Evolutionary conservation across 2,113 vertebrate genomes (phyloP).

Genomic region (Gallinago jamesoni): DNA sequence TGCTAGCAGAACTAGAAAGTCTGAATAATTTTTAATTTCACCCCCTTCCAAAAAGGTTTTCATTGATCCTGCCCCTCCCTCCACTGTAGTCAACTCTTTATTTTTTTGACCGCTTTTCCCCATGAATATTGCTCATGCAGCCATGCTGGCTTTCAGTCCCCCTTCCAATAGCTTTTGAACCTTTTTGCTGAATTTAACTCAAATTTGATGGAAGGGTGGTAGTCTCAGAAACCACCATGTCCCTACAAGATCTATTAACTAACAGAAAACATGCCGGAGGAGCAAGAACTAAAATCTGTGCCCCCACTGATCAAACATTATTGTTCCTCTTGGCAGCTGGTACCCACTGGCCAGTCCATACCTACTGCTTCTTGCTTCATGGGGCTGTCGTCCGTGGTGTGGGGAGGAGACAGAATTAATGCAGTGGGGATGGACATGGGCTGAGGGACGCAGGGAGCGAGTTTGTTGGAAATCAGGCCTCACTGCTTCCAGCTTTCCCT

Average conservation of each 20-base stretch:
- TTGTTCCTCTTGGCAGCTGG: slow-evolving; percentile 20
- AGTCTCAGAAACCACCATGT: background rate
- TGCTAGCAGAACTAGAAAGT: background rate
- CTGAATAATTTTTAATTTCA: background rate
- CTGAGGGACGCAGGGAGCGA: background rate
- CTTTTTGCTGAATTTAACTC: background rate
- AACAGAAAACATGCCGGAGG: background rate
- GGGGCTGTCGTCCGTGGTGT: background rate
- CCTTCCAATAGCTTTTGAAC: background rate
- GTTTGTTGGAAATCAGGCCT: background rate
- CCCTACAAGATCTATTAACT: background rate
- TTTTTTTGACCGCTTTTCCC: background rate
- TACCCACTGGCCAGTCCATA: background rate
- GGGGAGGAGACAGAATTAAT: background rate
- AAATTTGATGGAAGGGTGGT: background rate
- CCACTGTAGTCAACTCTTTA: background rate
- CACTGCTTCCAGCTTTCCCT: background rate
- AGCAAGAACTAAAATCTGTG: background rate
- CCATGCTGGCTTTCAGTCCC: background rate
- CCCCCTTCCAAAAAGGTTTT: background rate
- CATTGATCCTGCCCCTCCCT: background rate
- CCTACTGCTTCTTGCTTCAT: background rate
- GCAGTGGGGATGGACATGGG: background rate
- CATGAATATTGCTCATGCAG: background rate
- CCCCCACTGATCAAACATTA: slow-evolving; percentile 2